Evolutionary conservation across 35 echinoderm and acorn worm species (phyloP).

Genomic region (Hemicentrotus pulcherrimus): DNA sequence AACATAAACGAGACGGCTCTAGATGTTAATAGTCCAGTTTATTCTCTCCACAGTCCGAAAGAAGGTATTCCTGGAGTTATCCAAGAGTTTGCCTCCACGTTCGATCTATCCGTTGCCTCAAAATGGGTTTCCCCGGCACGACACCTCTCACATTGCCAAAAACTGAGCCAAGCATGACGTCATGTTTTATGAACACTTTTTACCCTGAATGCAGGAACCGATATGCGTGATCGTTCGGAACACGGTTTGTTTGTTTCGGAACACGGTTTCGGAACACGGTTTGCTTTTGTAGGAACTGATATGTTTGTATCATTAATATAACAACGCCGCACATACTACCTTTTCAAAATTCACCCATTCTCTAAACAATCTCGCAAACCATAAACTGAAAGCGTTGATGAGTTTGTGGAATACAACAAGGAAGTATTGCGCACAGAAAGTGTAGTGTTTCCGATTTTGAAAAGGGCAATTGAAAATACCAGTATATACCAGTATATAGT

Average conservation of each 20-base stretch:
- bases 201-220: neutral
- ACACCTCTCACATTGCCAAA: neutral
- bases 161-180: neutral
- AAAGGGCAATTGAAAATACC: neutral
- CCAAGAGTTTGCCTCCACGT: neutral
- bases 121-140: neutral
- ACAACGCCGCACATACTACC: too few species aligned
- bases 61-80: neutral
- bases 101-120: neutral
- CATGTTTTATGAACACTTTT: neutral
- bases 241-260: too few species aligned
- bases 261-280: too few species aligned
- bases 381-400: neutral
- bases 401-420: neutral
- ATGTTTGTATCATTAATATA: too few species aligned
- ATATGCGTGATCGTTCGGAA: neutral
- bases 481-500: too few species aligned
- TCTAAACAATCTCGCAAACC: too few species aligned
- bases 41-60: neutral
- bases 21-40: neutral
- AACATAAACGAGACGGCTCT: neutral
- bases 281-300: too few species aligned
- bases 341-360: too few species aligned
- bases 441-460: neutral
- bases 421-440: neutral